These are phyloP conservation scores for Brotula barbata DNA, from an alignment of 2,797 vertebrate genomes.

Conservation along the genomic window DNA sequence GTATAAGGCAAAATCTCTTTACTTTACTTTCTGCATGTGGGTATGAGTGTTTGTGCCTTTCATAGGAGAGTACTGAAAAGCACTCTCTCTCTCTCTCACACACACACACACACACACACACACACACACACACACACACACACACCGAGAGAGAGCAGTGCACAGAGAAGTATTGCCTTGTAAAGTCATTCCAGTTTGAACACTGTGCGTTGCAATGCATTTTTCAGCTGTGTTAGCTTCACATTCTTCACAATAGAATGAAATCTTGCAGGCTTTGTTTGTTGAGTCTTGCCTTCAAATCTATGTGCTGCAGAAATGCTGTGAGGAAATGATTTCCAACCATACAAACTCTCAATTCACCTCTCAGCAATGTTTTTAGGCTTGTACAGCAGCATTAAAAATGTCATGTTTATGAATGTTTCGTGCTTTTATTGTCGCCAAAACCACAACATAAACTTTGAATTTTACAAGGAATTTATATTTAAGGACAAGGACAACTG, in stretches of 20 bases:
- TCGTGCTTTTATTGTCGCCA: constrained; percentile 4
- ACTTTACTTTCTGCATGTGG: not conserved
- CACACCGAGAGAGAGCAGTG: not conserved
- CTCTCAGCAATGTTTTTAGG: not conserved
- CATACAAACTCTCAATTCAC: constrained; percentile 4
- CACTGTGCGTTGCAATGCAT: not conserved
- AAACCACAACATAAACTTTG: constrained; percentile 4
- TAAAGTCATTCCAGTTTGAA: constrained; percentile 8
- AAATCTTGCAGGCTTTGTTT: constrained; percentile 10
- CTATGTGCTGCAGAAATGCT: constrained; percentile 3
- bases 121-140: constrained; percentile 1
- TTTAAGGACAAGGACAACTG: constrained; percentile 20
- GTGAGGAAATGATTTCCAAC: constrained; percentile 24
- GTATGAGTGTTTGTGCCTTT: constrained; percentile 3
- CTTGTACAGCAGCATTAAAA: not conserved
- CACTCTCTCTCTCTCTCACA: too few species aligned
- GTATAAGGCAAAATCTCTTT: constrained; percentile 17
- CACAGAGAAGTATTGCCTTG: constrained; percentile 1
- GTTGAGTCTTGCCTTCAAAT: constrained; percentile 8
- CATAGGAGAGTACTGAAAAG: not conserved
- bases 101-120: not conserved
- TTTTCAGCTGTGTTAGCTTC: constrained; percentile 7
- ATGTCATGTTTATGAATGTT: not conserved
- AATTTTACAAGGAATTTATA: not conserved
- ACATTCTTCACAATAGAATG: constrained; percentile 12